phyloP scores from a whole-genome alignment of 1,140 invertebrate genomes.

The Notospermus geniculatus region DNA sequence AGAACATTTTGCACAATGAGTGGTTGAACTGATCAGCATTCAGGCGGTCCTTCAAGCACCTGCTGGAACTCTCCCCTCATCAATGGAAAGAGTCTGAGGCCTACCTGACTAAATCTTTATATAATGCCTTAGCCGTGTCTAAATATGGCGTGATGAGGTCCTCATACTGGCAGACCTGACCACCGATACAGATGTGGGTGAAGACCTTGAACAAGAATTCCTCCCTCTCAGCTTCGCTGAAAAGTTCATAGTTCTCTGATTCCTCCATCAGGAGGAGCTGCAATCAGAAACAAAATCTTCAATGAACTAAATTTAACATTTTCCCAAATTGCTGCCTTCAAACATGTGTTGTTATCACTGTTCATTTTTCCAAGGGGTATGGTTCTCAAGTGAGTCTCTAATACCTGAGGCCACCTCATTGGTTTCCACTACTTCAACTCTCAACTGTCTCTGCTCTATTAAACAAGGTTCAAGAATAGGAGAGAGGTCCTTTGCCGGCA shows the following conservation, averaged over 20 bases:
- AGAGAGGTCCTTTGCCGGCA: too few relatives aligned
- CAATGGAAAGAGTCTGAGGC: too few relatives aligned
- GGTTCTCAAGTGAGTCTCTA: not conserved
- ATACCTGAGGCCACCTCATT: too few relatives aligned
- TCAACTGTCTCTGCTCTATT: too few relatives aligned
- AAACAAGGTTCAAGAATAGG: too few relatives aligned
- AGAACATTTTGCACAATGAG: too few relatives aligned
- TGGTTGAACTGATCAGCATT: too few relatives aligned
- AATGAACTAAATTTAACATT: not conserved
- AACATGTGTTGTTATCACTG: not conserved
- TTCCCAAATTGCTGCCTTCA: not conserved
- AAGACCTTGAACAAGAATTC: slow-evolving; percentile 66
- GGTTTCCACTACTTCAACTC: too few relatives aligned
- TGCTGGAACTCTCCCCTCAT: too few relatives aligned
- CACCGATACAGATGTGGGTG: slow-evolving; percentile 63
- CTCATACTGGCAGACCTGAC: slow-evolving; percentile 65
- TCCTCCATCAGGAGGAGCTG: slow-evolving; percentile 62
- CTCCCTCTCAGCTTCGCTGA: slow-evolving; percentile 56
- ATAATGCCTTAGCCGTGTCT: slow-evolving; percentile 60
- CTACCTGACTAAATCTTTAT: slow-evolving; percentile 67
- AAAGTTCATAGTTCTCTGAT: slow-evolving; percentile 58
- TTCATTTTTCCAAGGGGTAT: not conserved
- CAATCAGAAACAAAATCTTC: too few relatives aligned
- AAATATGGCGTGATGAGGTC: slow-evolving; percentile 63
- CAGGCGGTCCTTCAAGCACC: too few relatives aligned